A percentile compares a stretch with the other conserved stretches of the same genome.
Evolutionary conservation across 92 coral and sea anemone genomes (phyloP).

Genomic region (Muricea muricata): DNA sequence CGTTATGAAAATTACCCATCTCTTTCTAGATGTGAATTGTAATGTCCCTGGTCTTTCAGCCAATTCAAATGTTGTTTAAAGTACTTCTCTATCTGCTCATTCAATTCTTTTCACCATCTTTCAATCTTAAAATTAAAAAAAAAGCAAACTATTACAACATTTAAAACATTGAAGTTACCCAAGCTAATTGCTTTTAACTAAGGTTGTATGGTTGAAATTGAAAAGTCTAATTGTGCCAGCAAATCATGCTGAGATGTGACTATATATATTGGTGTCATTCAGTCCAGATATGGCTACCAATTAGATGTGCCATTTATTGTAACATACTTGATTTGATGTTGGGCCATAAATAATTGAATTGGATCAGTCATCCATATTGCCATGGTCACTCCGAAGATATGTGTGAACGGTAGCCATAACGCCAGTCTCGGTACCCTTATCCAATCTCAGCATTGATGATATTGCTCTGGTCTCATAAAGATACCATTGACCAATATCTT

Average conservation of each 20-base stretch:
- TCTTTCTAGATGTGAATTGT: too few species aligned
- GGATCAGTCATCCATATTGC: not conserved
- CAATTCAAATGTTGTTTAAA: not conserved
- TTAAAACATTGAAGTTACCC: not conserved
- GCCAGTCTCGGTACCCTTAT: conserved; percentile 19
- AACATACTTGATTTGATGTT: conserved; percentile 16
- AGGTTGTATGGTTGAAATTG: too few species aligned
- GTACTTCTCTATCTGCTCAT: not conserved
- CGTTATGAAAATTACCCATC: too few species aligned
- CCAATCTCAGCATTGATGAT: not conserved
- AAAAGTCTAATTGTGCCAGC: too few species aligned
- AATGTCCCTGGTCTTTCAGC: not conserved
- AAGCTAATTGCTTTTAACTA: too few species aligned
- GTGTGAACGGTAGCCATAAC: conserved; percentile 22
- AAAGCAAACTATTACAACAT: not conserved
- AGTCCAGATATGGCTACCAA: too few species aligned
- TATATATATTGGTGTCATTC: not conserved
- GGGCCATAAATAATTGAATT: conserved; percentile 20
- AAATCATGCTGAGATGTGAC: not conserved
- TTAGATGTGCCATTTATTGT: too few species aligned
- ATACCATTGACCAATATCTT: conserved; percentile 21
- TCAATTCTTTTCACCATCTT: not conserved
- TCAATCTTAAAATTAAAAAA: not conserved
- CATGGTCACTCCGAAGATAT: conserved; percentile 4
- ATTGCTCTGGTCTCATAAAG: conserved; percentile 6